Base-by-base conservation (phyloP, 2,113 vertebrate species). In the Leucoraja erinaceus region DNA sequence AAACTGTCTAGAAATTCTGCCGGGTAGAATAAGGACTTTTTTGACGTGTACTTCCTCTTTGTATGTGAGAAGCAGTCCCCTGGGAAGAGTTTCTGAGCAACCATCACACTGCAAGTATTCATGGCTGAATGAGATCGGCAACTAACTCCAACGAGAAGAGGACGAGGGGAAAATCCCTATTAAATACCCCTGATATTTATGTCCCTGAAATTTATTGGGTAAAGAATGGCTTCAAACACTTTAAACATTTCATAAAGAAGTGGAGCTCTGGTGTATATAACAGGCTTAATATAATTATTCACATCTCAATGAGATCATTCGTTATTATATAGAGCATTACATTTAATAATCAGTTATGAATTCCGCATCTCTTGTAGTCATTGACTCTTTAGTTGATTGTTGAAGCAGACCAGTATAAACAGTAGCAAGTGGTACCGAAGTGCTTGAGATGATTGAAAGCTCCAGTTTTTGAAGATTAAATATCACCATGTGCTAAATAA, bases 51-150 rank as follows among this genome's bases (percentile, higher is more conserved):
- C 79, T 83, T 83, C 79, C 79, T 83, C 47, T 83, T 20, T 54
- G 20, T 18, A 83, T 18, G 22, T 25, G 47, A 81, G 38, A 81
- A 83, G 79, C 79, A 5, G 18, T 83, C 79, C 54, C 79, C 79
- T 83, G 79, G 47, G 79, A 56, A 83, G 47, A 3, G 47, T 83
- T 83, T 56, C 79, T 83, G 56, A 83, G 79, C 79, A 83, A 83
- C 47, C 79, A 20, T 83, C 33, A 56, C 47, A 83, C 47, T 56
- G 20, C 20, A 54, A 20, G 79, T 83, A 83, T 83, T 56, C 79
- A 83, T 56, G 79, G 79, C 47, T 83, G 79, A 83, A 83, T 83
- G 6, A 54, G 78, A 47, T 16, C 38, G 47, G 79, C 18, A 22
- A 10, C 18, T 18, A 54, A 20, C 18, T 83, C 79, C 9, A 56